Percentiles rank a stretch among this genome's conserved stretches.
Evolutionary conservation across 1,140 invertebrate species (phyloP).

Genomic region (Glomeris maerens): DNA sequence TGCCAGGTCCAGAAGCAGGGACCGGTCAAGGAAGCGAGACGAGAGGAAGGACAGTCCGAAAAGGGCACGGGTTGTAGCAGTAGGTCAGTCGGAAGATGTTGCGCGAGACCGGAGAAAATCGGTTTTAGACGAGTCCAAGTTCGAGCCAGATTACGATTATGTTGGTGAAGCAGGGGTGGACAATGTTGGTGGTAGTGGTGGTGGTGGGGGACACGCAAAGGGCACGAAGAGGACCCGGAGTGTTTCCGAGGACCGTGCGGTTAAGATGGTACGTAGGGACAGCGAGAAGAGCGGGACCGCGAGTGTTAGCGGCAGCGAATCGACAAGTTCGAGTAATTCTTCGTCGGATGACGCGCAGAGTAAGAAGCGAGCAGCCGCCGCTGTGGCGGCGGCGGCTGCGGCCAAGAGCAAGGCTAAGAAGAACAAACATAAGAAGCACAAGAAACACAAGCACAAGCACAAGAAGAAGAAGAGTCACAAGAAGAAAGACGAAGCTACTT

Average conservation of each 20-base stretch:
- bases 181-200: neutral
- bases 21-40: too few species aligned
- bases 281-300: neutral
- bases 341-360: neutral
- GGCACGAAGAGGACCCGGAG: neutral
- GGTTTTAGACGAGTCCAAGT: constrained; percentile 50
- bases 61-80: too few species aligned
- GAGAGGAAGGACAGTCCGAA: neutral
- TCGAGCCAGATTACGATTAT: constrained; percentile 55
- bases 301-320: neutral
- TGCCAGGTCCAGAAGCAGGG: too few species aligned
- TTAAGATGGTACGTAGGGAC: neutral
- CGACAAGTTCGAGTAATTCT: neutral
- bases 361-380: neutral
- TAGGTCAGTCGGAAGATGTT: too few species aligned
- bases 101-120: constrained; percentile 47
- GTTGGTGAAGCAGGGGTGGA: neutral
- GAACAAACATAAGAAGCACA: constrained; percentile 12
- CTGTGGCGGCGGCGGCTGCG: neutral
- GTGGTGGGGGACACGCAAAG: neutral
- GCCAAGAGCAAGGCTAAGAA: constrained; percentile 8
- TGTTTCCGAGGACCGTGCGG: neutral
- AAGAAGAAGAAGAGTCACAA: constrained; percentile 11
- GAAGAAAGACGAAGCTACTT: constrained; percentile 1
- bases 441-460: constrained; percentile 14